Percentiles rank a stretch among this genome's conserved stretches.
Evolutionary conservation across 2,888 invertebrate genomes (phyloP).

Genomic region (Sarcophaga subvicina): DNA sequence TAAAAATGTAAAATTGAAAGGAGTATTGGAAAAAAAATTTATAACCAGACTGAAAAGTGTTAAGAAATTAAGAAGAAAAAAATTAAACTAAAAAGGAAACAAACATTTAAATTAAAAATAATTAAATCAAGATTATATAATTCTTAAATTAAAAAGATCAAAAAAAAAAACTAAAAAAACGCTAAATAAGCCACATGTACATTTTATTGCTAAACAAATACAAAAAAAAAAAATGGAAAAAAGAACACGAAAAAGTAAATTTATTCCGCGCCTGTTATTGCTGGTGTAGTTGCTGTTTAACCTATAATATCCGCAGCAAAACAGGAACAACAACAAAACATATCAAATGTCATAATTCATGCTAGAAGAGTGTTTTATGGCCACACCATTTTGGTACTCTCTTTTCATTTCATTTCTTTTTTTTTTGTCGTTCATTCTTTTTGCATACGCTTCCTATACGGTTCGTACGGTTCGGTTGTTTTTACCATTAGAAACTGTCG

Average conservation of each 20-base stretch:
- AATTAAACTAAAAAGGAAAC: background rate
- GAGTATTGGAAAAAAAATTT: background rate
- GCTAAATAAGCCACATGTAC: background rate
- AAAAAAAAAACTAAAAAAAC: background rate
- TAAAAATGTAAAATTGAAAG: background rate
- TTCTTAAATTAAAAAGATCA: background rate
- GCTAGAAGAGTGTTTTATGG: conserved; percentile 67
- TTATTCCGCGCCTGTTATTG: background rate
- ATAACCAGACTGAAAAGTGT: background rate
- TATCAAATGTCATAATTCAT: conserved; percentile 72
- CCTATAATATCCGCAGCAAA: conserved; percentile 21
- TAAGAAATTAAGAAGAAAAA: background rate
- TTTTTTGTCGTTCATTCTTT: conserved; percentile 9
- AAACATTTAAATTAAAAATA: background rate
- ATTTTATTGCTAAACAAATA: background rate
- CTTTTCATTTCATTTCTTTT: background rate
- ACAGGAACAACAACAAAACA: conserved; percentile 26
- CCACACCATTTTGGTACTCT: conserved; percentile 29
- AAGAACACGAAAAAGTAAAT: too few species aligned
- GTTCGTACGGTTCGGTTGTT: conserved; percentile 21
- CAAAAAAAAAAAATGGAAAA: conserved; percentile 25
- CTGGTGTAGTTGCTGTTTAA: conserved; percentile 35
- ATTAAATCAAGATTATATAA: conserved; percentile 30
- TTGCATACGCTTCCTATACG: background rate
- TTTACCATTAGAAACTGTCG: conserved; percentile 51